phyloP scores from a whole-genome alignment of 2,113 vertebrate genomes.

The Mormyrus lacerda region DNA sequence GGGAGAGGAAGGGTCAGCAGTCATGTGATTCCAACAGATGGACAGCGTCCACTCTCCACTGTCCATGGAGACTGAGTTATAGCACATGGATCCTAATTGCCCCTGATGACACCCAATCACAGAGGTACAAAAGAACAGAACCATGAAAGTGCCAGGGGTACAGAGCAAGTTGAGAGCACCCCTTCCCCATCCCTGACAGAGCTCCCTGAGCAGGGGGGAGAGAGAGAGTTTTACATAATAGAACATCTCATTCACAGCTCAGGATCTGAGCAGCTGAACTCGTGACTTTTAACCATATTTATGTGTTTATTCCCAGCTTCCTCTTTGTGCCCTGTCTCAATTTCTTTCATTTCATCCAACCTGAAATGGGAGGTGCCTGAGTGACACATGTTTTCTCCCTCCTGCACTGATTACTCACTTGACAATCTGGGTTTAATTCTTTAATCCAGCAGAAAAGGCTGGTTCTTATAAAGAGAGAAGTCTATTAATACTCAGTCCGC shows the following conservation, averaged over 20 bases:
- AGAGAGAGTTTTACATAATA: not conserved
- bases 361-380: not conserved
- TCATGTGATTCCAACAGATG: not conserved
- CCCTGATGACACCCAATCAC: not conserved
- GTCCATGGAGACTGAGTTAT: not conserved
- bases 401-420: not conserved
- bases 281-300: not conserved
- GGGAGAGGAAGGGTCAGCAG: not conserved
- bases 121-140: not conserved
- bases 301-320: not conserved
- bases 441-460: not conserved
- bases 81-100: not conserved
- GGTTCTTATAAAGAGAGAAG: not conserved
- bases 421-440: not conserved
- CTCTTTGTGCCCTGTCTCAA: not conserved
- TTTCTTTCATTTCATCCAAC: not conserved
- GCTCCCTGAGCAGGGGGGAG: not conserved
- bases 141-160: not conserved
- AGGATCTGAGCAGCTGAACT: not conserved
- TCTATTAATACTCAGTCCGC: conserved; percentile 23
- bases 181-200: not conserved
- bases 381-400: not conserved
- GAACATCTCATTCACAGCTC: not conserved
- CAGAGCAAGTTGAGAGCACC: not conserved
- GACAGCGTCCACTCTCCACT: not conserved